Evolutionary conservation across 2,797 vertebrate genomes (phyloP).

Genomic region (Dendrocincla fuliginosa): DNA sequence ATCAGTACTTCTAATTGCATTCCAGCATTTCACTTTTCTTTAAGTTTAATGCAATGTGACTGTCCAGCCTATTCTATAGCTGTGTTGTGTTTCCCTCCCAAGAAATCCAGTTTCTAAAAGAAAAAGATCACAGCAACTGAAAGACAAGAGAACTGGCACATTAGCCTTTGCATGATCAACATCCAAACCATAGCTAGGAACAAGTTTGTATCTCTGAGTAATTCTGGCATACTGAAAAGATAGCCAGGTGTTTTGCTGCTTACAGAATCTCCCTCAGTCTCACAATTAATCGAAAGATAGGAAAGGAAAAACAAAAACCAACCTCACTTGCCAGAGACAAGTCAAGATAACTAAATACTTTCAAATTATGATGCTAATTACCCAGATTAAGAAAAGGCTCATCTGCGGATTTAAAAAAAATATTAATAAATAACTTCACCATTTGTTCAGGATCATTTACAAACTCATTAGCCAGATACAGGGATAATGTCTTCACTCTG

Average conservation of each 20-base stretch:
- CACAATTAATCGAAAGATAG: neutral
- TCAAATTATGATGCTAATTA: neutral
- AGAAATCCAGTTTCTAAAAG: neutral
- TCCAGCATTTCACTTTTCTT: neutral
- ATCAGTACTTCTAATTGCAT: neutral
- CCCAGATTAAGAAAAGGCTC: neutral
- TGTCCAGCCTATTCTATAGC: neutral
- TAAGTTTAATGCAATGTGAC: neutral
- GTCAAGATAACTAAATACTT: neutral
- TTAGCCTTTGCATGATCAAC: neutral
- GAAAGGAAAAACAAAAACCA: neutral
- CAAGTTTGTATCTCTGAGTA: neutral
- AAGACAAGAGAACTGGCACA: neutral
- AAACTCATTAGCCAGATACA: constrained; percentile 45
- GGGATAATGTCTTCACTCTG: constrained; percentile 33
- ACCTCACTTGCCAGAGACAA: neutral
- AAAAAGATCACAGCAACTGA: neutral
- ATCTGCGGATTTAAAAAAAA: constrained; percentile 21
- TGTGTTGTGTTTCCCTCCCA: neutral
- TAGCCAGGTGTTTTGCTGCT: neutral
- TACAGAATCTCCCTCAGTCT: neutral
- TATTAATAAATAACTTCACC: constrained; percentile 45
- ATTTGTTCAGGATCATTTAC: constrained; percentile 58
- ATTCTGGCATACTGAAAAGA: neutral
- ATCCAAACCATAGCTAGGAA: neutral